phyloP scores from a whole-genome alignment of 2,113 vertebrate species.

The Carollia perspicillata region DNA sequence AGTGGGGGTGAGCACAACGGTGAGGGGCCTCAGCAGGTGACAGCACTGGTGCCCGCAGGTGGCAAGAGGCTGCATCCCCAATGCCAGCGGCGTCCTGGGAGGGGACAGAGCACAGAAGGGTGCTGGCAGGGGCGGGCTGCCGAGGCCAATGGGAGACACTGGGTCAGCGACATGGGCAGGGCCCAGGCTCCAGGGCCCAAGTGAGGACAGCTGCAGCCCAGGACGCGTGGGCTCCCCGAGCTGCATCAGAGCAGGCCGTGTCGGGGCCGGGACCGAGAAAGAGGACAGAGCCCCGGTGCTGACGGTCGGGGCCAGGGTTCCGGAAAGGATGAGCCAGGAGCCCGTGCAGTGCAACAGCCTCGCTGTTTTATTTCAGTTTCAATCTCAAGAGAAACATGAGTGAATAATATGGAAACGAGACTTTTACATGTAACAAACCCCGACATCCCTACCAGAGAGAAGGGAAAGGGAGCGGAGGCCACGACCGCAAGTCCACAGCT shows the following conservation, averaged over 20 bases:
- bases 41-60: no score
- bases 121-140: background rate
- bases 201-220: no score
- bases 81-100: no score
- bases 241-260: background rate
- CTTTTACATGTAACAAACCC: background rate
- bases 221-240: background rate
- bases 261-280: background rate
- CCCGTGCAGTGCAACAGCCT: rapidly evolving
- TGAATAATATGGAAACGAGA: rapidly evolving
- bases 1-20: no score
- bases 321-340: background rate
- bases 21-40: no score
- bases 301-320: background rate
- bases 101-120: no score
- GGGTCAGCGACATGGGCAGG: no score
- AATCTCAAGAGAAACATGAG: background rate
- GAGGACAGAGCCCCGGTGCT: background rate
- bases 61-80: background rate
- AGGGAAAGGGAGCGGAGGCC: background rate
- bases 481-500: no score
- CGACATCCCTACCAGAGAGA: background rate
- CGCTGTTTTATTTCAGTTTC: background rate
- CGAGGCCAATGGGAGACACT: background rate
- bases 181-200: no score